Base-by-base conservation (phyloP, 2,888 invertebrate species). In the Pasiphila rectangulata region DNA sequence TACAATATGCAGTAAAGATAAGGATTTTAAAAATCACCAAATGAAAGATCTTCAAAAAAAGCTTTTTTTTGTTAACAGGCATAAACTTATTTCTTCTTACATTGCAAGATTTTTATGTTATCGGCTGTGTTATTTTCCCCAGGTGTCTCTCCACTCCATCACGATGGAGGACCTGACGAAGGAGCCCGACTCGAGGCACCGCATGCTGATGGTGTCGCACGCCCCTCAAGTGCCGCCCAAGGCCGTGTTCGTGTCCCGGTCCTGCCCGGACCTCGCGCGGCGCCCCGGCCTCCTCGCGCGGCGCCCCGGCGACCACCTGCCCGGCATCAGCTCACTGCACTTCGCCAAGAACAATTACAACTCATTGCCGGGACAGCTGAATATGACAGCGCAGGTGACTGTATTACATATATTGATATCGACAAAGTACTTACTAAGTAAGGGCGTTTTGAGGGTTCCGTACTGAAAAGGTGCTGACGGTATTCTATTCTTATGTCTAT, bases 121-220 rank as follows among this genome's bases (percentile, higher is more conserved):
- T 3, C 12, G 4, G 4, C 3, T 4, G 35, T 3, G n/a, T n/a
- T n/a, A 5, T 5, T 15, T 3, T 5, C 20, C 10, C 16, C 61
- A 93, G 90, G 93, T 96, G 7, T 93, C 95, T 0, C 84, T 98
- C 4, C 92, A 95, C 57, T 96, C 97, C 0, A 91, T 98, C 13
- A 90, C 95, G 2, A 96, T 98, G 94, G 97, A 98, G 76, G 98
- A 98, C 82, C 89, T 98, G 2, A 91, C 95, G 4, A 93, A 94
- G 67, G 92, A 94, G 1, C 90, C 92, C 12, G 94, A 94, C 29
- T 95, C 96, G 0, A 93, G 93, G 61, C 95, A 96, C 79, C 92
- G 97, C 21, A 92, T 93, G 72, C 94, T 98, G 91, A 95, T 98
- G 75, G 92, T 94, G 52, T 96, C 95, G 0, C 92, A 88, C 82